Conservation (phyloP, 2,888 invertebrate species). For the Antheraea yamamai region DNA sequence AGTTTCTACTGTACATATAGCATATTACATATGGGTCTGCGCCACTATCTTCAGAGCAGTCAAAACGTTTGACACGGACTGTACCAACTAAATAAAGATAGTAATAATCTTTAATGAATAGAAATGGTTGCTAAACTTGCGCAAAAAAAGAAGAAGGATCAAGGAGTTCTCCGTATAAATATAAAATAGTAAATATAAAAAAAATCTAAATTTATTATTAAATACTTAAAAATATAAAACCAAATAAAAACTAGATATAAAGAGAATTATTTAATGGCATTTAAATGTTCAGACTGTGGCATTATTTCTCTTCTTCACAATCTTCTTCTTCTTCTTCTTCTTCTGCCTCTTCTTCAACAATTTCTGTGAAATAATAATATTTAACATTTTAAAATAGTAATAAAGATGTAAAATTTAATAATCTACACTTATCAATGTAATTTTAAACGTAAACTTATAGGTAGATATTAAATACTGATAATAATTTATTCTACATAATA, state of each 20-base stretch:
- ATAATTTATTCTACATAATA: no score
- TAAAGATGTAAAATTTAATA: no score
- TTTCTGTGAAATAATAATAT: slow-evolving; percentile 45
- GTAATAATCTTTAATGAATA: no score
- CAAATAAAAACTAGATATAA: slow-evolving; percentile 27
- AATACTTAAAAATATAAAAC: slow-evolving; percentile 23
- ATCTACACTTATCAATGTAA: no score
- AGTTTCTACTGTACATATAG: no score
- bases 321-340: slow-evolving; percentile 41
- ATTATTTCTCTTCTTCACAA: slow-evolving; percentile 52
- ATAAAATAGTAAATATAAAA: background rate
- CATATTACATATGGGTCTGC: no score
- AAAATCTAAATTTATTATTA: background rate
- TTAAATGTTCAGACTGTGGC: slow-evolving; percentile 30
- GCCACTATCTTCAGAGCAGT: no score
- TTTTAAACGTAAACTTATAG: no score
- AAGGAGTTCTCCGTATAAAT: background rate
- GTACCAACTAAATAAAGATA: no score
- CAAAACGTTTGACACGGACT: no score
- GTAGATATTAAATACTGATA: no score
- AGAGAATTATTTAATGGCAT: slow-evolving; percentile 45
- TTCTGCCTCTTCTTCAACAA: slow-evolving; percentile 47
- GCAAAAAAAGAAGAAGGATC: background rate
- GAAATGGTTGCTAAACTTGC: no score
- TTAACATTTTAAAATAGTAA: background rate